Conservation (phyloP, 2,113 vertebrate genomes). For the Copsychus sechellarum region DNA sequence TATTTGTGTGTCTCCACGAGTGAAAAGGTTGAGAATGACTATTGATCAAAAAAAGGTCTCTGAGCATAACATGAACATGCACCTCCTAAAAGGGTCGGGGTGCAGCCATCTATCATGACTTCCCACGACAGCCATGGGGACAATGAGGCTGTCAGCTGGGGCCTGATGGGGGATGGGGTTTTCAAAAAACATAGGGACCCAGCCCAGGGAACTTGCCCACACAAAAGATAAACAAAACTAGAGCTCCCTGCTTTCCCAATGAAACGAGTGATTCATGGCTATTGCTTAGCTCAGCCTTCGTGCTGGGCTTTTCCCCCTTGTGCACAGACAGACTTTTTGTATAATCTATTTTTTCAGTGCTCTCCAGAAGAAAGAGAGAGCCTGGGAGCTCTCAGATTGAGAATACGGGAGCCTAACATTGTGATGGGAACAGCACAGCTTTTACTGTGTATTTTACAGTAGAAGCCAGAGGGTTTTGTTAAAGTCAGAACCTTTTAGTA, state of each 20-base stretch:
- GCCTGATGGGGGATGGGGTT: background rate
- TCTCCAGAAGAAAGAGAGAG: background rate
- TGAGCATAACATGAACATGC: background rate
- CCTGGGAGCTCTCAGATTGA: background rate
- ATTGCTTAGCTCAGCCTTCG: background rate
- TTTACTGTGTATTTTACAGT: background rate
- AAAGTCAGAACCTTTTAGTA: background rate
- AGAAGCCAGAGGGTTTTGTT: background rate
- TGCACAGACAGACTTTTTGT: background rate
- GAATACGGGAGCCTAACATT: background rate
- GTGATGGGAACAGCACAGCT: background rate
- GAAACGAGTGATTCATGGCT: background rate
- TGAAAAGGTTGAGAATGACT: conserved; percentile 9
- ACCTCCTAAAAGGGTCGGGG: conserved; percentile 32
- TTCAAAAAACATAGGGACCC: background rate
- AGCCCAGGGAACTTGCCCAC: background rate
- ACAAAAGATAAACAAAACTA: conserved; percentile 4
- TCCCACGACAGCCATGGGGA: conserved; percentile 19
- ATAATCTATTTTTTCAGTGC: background rate
- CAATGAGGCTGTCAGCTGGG: conserved; percentile 29
- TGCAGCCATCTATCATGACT: conserved; percentile 50
- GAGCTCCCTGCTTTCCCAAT: background rate
- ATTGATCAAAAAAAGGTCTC: conserved; percentile 54
- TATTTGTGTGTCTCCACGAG: background rate
- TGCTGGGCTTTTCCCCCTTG: background rate